Evolutionary conservation across 2,797 vertebrate genomes (phyloP).

Genomic region (Sebastolobus altivelis): DNA sequence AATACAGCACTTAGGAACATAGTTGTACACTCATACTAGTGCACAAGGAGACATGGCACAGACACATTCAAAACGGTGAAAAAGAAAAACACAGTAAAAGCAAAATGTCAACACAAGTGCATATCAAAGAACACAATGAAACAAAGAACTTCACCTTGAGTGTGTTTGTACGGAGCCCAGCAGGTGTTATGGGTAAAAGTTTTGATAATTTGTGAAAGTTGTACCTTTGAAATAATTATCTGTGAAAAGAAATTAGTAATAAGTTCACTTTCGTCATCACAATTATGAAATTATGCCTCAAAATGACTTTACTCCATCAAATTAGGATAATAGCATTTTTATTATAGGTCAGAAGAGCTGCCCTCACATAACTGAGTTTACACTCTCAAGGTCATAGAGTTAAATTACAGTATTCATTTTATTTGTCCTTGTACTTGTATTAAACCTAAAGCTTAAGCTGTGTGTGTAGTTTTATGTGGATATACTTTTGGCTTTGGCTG

Average conservation of each 20-base stretch:
- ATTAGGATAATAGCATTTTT: not conserved
- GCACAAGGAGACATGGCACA: slow-evolving; percentile 28
- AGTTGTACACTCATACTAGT: not conserved
- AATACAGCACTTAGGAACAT: slow-evolving; percentile 24
- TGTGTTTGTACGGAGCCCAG: slow-evolving; percentile 14
- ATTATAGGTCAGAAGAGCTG: not conserved
- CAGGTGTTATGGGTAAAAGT: slow-evolving; percentile 26
- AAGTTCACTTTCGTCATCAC: not conserved
- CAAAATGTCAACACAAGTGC: slow-evolving; percentile 28
- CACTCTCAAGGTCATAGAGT: not conserved
- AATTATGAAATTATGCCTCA: not conserved
- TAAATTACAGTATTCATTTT: not conserved
- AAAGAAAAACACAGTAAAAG: slow-evolving; percentile 26
- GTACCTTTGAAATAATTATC: not conserved
- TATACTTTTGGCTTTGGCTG: not conserved
- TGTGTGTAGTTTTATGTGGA: not conserved
- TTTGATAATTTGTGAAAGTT: not conserved
- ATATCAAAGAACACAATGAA: slow-evolving; percentile 38
- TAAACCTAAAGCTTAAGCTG: not conserved
- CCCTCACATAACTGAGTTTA: not conserved
- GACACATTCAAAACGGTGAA: slow-evolving; percentile 30
- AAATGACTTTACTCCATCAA: not conserved
- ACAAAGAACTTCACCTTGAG: slow-evolving; percentile 15
- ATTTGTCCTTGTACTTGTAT: not conserved
- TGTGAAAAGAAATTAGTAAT: not conserved